Percentiles rank a stretch among this genome's conserved stretches.
Conservation (phyloP, 1,140 invertebrate genomes). For the Drosophila pandora region DNA sequence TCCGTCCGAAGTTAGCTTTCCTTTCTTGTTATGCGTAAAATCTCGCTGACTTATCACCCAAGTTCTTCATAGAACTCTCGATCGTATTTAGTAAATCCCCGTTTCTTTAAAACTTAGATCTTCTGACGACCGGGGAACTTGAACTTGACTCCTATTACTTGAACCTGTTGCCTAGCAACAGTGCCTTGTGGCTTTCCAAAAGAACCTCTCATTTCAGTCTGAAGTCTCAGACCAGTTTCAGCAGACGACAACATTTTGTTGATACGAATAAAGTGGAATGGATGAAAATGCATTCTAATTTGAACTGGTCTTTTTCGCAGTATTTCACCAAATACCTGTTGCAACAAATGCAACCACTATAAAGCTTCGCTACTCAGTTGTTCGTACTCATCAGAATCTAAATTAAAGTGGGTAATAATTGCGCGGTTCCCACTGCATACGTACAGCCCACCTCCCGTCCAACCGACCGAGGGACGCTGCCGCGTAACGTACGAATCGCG, state of each 20-base stretch:
- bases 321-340: conserved; percentile 99
- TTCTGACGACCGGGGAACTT: conserved; percentile 99
- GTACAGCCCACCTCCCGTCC: too few species aligned
- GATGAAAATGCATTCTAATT: conserved; percentile 98
- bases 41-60: too few species aligned
- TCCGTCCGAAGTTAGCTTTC: too few species aligned
- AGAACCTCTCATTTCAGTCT: conserved; percentile 99
- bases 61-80: conserved; percentile 94
- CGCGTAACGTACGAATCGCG: too few species aligned
- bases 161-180: conserved; percentile 97
- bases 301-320: conserved; percentile 99
- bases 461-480: too few species aligned
- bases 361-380: conserved; percentile 99
- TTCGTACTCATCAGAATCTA: conserved; percentile 99
- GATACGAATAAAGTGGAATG: conserved; percentile 99
- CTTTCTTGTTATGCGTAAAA: too few species aligned
- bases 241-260: conserved; percentile 96
- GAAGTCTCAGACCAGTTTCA: conserved; percentile 99
- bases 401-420: too few species aligned
- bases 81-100: conserved; percentile 99
- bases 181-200: conserved; percentile 99
- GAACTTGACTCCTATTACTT: conserved; percentile 98
- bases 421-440: too few species aligned
- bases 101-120: conserved; percentile 98
- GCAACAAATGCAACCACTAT: conserved; percentile 98